Evolutionary conservation across 2,113 vertebrate genomes (phyloP), one percentile per base, ranked within the genome.

Genomic region (Burhinus oedicnemus): DNA sequence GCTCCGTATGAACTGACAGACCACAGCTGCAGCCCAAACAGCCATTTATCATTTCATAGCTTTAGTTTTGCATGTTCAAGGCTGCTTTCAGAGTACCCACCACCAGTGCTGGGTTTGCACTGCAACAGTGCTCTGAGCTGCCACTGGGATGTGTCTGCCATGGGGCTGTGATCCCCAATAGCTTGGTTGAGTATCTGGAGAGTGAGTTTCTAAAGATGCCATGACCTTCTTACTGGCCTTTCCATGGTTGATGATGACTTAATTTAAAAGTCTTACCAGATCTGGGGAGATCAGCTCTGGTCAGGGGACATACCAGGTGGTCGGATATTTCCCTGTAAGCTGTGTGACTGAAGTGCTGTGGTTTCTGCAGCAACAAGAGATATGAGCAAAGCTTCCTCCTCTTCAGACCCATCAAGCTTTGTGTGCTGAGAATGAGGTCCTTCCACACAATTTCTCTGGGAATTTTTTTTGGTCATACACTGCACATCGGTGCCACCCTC

Each of bases 391-490:
- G 11, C 26, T 62, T 70, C 34, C 3, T 64, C 10, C 36, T 80
- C 22, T 74, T 89, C 30, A 76, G 38, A 71, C 11, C 21, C 26
- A 15, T 23, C 15, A 62, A 22, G 21, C 14, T 49, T 58, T 29
- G 44, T 40, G 15, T 68, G 66, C 52, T 54, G 44, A 32, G 30
- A 45, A 51, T 0, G 3, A 83, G 22, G 20, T 69, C 10, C 44
- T 89, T 45, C n/a, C 26, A 55, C n/a, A 29, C 20, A 32, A 12
- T 47, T 61, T 3, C 38, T 72, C 49, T 74, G 54, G 27, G 13
- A 76, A n/a, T 5, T 27, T 78, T 89, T 89, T 51, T 45, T 1
- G 0, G 38, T 77, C 20, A 1, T 8, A 6, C 1, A 1, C 17
- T 21, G 19, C 47, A 2, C 11, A 5, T 27, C 0, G 0, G 34